Evolutionary conservation across 2,888 invertebrate genomes (phyloP), one percentile per base, ranked within the genome.

Genomic region (Oscheius myriophilus): DNA sequence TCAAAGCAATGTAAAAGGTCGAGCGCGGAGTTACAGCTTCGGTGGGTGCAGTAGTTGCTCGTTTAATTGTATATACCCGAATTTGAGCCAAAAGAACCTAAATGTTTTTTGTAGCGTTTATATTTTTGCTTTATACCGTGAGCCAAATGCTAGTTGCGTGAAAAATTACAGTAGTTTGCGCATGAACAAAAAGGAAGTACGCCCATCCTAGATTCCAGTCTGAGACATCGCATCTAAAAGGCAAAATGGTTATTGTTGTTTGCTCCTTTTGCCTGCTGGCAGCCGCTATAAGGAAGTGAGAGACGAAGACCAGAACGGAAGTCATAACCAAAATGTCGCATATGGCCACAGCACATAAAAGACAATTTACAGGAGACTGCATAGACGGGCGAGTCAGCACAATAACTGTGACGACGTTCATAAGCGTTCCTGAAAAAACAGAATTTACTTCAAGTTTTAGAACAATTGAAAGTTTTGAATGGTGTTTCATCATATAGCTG

Each of bases 91-190:
- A 78, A 2, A 86, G 83, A 7, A 89, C 88, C 79, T 81, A 55
- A 41, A 68, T 33, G 33, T 33, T 33, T 33, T 45, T 33, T 33
- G n/a, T n/a, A n/a, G 39, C 7, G 33, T 16, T 39, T n/a, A 33
- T 4, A n/a, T 39, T 57, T 57, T 39, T 43, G 3, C n/a, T 26
- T 49, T 69, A 58, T 21, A 89, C 89, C 26, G 89, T 89, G 42
- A 89, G 78, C 88, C 89, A 89, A 33, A 88, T 88, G 26, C 88
- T 87, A 18, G 87, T 85, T 1, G 89, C 88, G 75, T 89, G 89
- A 55, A 87, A 87, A 11, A 88, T 87, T 11, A 89, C 87, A 26
- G 87, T 87, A 61, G 87, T 87, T 75, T 88, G 88, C 12, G 88
- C 87, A 73, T 89, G 88, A 68, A 88, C 86, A 67, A 88, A 83